These are phyloP conservation scores for Steinernema feltiae DNA, from an alignment of 1,140 invertebrate genomes.

Conservation along the genomic window DNA sequence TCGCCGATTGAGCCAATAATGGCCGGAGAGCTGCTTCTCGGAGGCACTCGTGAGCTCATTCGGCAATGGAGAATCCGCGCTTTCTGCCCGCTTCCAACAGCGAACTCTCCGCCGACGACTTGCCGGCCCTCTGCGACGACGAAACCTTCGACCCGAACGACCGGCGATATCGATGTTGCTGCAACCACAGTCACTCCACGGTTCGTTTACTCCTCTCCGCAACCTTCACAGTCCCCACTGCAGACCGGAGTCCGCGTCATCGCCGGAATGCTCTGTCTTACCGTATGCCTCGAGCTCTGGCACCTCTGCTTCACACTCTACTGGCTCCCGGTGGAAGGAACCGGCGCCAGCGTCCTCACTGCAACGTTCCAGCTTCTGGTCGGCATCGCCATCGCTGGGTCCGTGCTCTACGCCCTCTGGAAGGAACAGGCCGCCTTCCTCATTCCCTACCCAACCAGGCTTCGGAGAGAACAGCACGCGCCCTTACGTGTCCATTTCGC, in stretches of 20 bases:
- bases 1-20: background rate
- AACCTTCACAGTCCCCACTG: background rate
- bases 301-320: constrained; percentile 29
- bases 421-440: constrained; percentile 38
- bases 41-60: no score
- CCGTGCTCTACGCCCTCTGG: constrained; percentile 41
- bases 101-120: background rate
- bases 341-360: background rate
- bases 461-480: no score
- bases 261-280: constrained; percentile 39
- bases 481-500: no score
- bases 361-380: constrained; percentile 33
- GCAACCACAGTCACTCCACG: constrained; percentile 34
- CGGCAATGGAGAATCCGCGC: background rate
- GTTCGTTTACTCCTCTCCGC: constrained; percentile 27
- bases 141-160: constrained; percentile 42
- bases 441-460: constrained; percentile 40
- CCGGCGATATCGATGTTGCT: constrained; percentile 38
- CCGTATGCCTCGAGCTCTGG: constrained; percentile 42
- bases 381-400: constrained; percentile 27
- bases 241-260: constrained; percentile 45
- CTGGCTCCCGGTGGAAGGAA: constrained; percentile 14
- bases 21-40: background rate
- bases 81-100: background rate
- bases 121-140: background rate